A percentile compares a stretch with the other conserved stretches of the same genome.
These are phyloP conservation scores for Dysmachus trigonus DNA, from an alignment of 2,888 invertebrate species.

Conservation along the genomic window DNA sequence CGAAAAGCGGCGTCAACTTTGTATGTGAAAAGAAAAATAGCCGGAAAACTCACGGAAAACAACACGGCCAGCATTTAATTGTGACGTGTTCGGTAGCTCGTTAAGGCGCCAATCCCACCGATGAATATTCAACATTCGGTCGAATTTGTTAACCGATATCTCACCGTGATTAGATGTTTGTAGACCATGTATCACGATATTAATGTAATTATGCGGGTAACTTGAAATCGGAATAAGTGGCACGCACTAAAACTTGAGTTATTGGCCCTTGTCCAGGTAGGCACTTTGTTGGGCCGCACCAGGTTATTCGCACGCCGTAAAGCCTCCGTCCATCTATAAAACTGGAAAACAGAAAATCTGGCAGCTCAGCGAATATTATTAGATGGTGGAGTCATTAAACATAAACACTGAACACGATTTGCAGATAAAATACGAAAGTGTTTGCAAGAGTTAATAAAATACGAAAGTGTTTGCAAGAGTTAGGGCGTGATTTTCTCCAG, in stretches of 20 bases:
- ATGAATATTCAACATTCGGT: slow-evolving; percentile 35
- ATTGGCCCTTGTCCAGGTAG: background rate
- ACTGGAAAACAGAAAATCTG: background rate
- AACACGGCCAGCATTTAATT: slow-evolving; percentile 4
- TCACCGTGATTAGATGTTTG: slow-evolving; percentile 21
- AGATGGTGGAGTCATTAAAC: background rate
- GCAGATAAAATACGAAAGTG: background rate
- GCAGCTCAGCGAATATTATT: background rate
- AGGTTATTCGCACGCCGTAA: background rate
- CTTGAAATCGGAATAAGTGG: background rate
- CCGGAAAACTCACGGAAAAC: slow-evolving; percentile 4
- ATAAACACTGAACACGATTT: background rate
- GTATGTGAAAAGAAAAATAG: background rate
- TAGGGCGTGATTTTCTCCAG: background rate
- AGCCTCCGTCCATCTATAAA: background rate
- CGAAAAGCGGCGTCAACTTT: background rate
- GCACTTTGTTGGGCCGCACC: background rate
- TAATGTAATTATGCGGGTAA: slow-evolving; percentile 35
- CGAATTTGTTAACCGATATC: slow-evolving; percentile 37
- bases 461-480: background rate
- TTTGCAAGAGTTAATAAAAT: background rate
- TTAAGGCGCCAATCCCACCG: background rate
- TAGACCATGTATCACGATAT: slow-evolving; percentile 37
- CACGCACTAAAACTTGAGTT: slow-evolving; percentile 35
- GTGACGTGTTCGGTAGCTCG: background rate